Evolutionary conservation across 2,888 invertebrate species (phyloP), one percentile per base, ranked within the genome.

Genomic region (Rotaria sp.): DNA sequence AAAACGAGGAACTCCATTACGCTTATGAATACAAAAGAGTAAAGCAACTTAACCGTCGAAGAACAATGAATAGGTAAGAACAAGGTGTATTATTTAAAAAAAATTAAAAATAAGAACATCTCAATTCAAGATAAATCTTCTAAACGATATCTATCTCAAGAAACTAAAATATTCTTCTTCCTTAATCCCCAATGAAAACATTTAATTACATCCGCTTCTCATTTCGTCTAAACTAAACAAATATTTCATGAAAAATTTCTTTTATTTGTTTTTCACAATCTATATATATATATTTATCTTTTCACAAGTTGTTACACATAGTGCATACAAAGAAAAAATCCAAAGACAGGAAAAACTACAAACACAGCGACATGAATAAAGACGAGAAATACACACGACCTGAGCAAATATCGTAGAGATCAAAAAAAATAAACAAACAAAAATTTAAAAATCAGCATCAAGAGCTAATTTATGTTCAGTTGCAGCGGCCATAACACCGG

Each of bases 371-470:
- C 24, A 55, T 55, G 57, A 57, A n/a, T n/a, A 11, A 21, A 15
- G 21, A 52, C 0, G 2, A 52, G 21, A 52, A 57, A 2, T 57
- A 57, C n/a, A 57, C 57, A 57, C n/a, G n/a, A 57, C n/a, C 57
- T 24, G 41, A 41, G 5, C 18, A 52, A 52, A 52, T 41, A 5
- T 41, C 8, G 8, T 41, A 59, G 3, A 26, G 59, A 4, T 15
- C 7, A 41, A 21, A 75, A 75, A 75, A 38, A 75, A 4, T 26
- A n/a, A 38, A 75, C 93, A 96, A 92, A n/a, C n/a, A n/a, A n/a
- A n/a, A n/a, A n/a, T n/a, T 85, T 93, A 96, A 92, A 96, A 96
- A 89, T 96, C 96, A 5, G 95, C 96, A 89, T 95, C 94, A 84
- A 95, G 91, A 24, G 95, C 94, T 91, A 96, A 96, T 13, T 93